Base-by-base conservation (phyloP, 1,140 invertebrate species). In the Papilio helenus region DNA sequence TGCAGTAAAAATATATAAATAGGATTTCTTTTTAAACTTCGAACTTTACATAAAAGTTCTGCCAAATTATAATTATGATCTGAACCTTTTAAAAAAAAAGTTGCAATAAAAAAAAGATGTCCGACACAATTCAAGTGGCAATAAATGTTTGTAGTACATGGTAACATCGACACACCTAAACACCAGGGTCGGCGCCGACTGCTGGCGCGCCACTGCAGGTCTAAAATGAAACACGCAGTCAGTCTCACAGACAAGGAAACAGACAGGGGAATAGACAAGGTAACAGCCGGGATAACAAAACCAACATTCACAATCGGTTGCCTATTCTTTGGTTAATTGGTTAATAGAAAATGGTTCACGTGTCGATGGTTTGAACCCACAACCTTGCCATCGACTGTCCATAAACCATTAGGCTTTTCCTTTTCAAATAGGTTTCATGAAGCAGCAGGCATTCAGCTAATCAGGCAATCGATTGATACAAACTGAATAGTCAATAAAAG, bases 81-180 rank as follows among this genome's bases (percentile, higher is more conserved):
- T 46, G 10, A 12, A 29, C 10, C 18, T 65, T 65, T 26, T 1
- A 26, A 65, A 1, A 29, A 16, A 29, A 29, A 68, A 14, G 14
- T 16, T 68, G 61, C 23, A 14, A 61, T 26, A 26, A 61, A 61
- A 29, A 29, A 9, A 8, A 0, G 12, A 68, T 7, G 58, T 61
- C 4, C 3, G 14, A 68, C 34, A 26, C 12, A 76, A 86, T 91
- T 90, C 88, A 93, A 93, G 88, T 92, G 86, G 85, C 85, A 88
- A 88, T 86, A 88, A 86, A 83, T 34, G 73, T 81, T 39, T 84
- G 82, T 85, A 90, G 84, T 85, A 90, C 85, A 72, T 88, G 89
- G 88, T 89, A 91, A 95, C 93, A 94, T 90, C 92, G 94, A 95
- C 94, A 95, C 94, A 95, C 94, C 94, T 95, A 95, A 94, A 95